These are phyloP conservation scores for Anthophora plumipes DNA, from an alignment of 2,888 invertebrate genomes.

Conservation along the genomic window DNA sequence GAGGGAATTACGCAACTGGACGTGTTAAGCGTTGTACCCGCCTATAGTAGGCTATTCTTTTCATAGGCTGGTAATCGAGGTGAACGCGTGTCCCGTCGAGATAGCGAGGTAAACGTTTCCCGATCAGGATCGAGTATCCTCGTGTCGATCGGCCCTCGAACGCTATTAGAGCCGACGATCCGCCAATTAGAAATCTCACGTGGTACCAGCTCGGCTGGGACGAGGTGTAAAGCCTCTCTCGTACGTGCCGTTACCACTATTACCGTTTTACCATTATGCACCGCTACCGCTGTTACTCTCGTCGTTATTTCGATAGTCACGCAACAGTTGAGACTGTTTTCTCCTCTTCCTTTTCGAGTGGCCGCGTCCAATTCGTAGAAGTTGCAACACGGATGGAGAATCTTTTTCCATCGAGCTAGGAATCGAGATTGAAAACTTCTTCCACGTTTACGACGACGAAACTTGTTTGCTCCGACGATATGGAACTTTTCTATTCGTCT, in stretches of 20 bases:
- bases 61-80: conserved; percentile 11
- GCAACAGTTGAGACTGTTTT: conserved; percentile 52
- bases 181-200: conserved; percentile 70
- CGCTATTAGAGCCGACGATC: conserved; percentile 67
- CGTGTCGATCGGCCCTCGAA: conserved; percentile 52
- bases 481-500: too few species aligned
- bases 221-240: conserved; percentile 24
- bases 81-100: conserved; percentile 19
- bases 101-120: conserved; percentile 38
- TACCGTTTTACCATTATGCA: conserved; percentile 64
- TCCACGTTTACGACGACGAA: too few species aligned
- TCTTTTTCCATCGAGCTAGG: neutral
- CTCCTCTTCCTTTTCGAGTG: conserved; percentile 13
- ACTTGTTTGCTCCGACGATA: too few species aligned
- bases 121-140: conserved; percentile 49
- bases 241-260: conserved; percentile 58
- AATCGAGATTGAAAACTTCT: too few species aligned
- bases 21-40: conserved; percentile 2
- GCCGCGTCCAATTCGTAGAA: conserved; percentile 59
- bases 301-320: conserved; percentile 71
- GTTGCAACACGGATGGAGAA: too few species aligned
- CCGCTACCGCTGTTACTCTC: conserved; percentile 63
- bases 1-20: conserved; percentile 15
- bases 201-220: conserved; percentile 51
- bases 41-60: conserved; percentile 24